Conservation (phyloP, 2,113 vertebrate species). For the Mesocricetus auratus region DNA sequence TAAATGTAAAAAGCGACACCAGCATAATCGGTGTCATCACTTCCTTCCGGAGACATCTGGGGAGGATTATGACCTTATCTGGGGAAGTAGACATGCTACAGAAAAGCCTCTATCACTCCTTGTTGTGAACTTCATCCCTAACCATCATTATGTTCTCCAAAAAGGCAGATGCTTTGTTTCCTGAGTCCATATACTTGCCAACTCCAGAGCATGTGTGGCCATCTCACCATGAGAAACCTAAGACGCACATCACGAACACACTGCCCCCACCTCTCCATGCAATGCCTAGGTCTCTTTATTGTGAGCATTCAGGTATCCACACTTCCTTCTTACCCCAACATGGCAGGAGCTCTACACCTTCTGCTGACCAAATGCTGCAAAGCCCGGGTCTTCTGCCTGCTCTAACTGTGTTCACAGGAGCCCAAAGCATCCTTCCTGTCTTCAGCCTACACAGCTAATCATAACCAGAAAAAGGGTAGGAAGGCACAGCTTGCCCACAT, state of each 20-base stretch:
- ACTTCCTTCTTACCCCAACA: background rate
- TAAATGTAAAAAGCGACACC: constrained; percentile 28
- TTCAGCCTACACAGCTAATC: background rate
- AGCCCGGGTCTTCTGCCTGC: background rate
- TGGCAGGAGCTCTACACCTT: background rate
- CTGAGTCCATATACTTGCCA: background rate
- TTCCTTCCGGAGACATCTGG: constrained; percentile 60
- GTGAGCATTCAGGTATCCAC: too few relatives aligned
- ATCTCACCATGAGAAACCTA: background rate
- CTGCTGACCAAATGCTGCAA: background rate
- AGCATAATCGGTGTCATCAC: background rate
- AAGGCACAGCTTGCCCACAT: background rate
- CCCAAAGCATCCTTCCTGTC: background rate
- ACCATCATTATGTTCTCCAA: background rate
- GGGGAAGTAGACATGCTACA: background rate
- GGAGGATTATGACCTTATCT: background rate
- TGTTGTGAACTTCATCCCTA: too few relatives aligned
- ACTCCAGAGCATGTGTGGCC: background rate
- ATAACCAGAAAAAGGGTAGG: background rate
- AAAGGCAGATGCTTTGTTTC: background rate
- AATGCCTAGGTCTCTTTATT: background rate
- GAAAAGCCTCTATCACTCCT: background rate
- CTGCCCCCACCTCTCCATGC: too few relatives aligned
- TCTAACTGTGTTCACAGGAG: fast-evolving
- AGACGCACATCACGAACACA: fast-evolving